Evolutionary conservation across 2,797 vertebrate species (phyloP).

Genomic region (Synanceia verrucosa): DNA sequence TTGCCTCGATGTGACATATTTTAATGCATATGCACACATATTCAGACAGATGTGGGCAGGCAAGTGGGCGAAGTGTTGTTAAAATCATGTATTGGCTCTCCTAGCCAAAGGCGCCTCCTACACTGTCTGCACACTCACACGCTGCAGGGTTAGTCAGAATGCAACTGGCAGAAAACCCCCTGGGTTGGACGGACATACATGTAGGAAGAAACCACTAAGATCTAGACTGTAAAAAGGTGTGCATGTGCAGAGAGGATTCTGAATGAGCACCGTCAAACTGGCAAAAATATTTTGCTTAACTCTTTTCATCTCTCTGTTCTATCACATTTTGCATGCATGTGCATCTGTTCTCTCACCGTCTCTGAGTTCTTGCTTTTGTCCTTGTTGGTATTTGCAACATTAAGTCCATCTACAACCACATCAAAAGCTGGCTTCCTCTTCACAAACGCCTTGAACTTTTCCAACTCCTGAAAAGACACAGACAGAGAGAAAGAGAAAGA

Average conservation of each 20-base stretch:
- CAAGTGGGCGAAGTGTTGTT: slow-evolving; percentile 41
- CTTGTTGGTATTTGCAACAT: slow-evolving; percentile 85
- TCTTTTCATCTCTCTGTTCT: not conserved
- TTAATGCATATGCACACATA: not conserved
- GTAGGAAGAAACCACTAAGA: slow-evolving; percentile 33
- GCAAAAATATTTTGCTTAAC: not conserved
- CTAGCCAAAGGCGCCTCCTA: slow-evolving; percentile 32
- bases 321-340: not conserved
- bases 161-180: slow-evolving; percentile 54
- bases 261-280: not conserved
- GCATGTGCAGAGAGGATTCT: not conserved
- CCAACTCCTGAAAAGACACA: slow-evolving; percentile 79
- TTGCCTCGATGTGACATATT: slow-evolving; percentile 9
- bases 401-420: slow-evolving; percentile 94
- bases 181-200: slow-evolving; percentile 17
- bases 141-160: slow-evolving; percentile 53
- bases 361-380: slow-evolving; percentile 79
- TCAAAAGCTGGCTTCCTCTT: slow-evolving; percentile 86
- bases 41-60: slow-evolving; percentile 50
- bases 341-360: slow-evolving; percentile 82
- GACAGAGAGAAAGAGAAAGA: not conserved
- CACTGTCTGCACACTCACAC: slow-evolving; percentile 3
- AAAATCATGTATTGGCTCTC: slow-evolving; percentile 45
- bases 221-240: slow-evolving; percentile 11
- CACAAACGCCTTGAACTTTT: slow-evolving; percentile 88